Conservation (phyloP, 1,140 invertebrate species). For the Drosophila funebris region DNA sequence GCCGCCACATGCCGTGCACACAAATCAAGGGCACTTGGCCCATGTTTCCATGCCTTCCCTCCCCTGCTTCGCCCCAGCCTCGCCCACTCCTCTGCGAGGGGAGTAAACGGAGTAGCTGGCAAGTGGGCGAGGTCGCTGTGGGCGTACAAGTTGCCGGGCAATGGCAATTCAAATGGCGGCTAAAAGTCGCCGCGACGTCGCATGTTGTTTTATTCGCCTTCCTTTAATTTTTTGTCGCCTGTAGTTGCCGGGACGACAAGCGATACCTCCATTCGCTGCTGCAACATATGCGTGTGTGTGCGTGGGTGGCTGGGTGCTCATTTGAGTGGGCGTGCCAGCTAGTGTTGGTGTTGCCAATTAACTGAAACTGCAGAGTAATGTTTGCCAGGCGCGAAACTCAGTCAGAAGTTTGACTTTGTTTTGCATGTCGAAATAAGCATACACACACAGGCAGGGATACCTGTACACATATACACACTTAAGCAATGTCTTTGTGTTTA, state of each 20-base stretch:
- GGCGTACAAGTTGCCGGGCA: conserved; percentile 38
- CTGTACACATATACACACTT: conserved; percentile 4
- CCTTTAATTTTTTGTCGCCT: conserved; percentile 17
- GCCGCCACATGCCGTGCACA: conserved; percentile 80
- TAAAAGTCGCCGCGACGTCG: conserved; percentile 69
- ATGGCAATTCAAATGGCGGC: conserved; percentile 70
- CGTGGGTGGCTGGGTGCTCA: conserved; percentile 1
- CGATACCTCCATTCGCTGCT: background rate
- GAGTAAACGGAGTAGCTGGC: background rate
- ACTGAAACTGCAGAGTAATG: conserved; percentile 80
- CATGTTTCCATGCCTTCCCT: conserved; percentile 39
- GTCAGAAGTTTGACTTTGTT: conserved; percentile 33
- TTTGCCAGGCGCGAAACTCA: conserved; percentile 49
- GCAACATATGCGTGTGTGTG: conserved; percentile 16
- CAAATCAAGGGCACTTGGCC: conserved; percentile 80
- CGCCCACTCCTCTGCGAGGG: background rate
- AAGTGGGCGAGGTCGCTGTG: conserved; percentile 58
- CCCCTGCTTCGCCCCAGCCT: background rate
- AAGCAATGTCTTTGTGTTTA: conserved; percentile 13
- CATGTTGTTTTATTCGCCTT: conserved; percentile 47
- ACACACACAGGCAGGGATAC: conserved; percentile 8
- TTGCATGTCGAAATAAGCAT: conserved; percentile 33
- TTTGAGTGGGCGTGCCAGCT: conserved; percentile 3
- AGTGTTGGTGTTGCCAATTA: conserved; percentile 70
- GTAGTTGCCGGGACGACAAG: conserved; percentile 10